These are phyloP conservation scores for Spongia lamella DNA, from an alignment of 37 sponge, comb jelly and placozoan genomes.

Conservation along the genomic window DNA sequence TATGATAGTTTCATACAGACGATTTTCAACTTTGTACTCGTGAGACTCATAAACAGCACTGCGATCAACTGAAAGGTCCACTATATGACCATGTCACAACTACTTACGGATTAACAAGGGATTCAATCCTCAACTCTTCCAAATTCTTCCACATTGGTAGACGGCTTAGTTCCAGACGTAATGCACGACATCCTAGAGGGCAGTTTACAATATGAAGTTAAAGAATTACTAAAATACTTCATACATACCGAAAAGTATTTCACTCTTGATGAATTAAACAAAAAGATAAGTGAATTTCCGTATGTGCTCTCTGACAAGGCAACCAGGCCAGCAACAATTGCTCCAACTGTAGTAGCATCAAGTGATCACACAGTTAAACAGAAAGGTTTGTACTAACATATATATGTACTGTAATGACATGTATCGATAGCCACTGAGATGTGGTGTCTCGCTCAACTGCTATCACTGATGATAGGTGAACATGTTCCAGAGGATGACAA, in stretches of 20 bases:
- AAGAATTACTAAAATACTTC: not conserved
- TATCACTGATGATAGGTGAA: conserved; percentile 62
- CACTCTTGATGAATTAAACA: not conserved
- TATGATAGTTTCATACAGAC: no score
- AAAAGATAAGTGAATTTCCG: not conserved
- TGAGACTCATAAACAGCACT: conserved; percentile 28
- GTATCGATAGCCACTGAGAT: conserved; percentile 37
- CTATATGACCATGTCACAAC: conserved; percentile 16
- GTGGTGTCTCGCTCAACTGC: conserved; percentile 55
- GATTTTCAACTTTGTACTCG: conserved; percentile 36
- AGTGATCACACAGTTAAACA: conserved; percentile 29
- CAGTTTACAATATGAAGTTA: conserved; percentile 4
- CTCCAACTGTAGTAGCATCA: conserved; percentile 17
- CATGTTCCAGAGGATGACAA: conserved; percentile 35
- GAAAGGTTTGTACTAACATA: conserved; percentile 5
- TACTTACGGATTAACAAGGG: conserved; percentile 50
- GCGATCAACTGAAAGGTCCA: conserved; percentile 16
- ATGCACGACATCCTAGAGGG: conserved; percentile 83
- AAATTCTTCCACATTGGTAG: conserved; percentile 60
- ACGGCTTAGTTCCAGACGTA: conserved; percentile 67
- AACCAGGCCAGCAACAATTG: conserved; percentile 4
- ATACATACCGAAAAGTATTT: not conserved
- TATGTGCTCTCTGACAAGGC: not conserved
- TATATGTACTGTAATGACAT: no score
- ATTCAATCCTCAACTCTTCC: conserved; percentile 43